Conservation (phyloP, 2,797 vertebrate species). For the Hyperoplus immaculatus region DNA sequence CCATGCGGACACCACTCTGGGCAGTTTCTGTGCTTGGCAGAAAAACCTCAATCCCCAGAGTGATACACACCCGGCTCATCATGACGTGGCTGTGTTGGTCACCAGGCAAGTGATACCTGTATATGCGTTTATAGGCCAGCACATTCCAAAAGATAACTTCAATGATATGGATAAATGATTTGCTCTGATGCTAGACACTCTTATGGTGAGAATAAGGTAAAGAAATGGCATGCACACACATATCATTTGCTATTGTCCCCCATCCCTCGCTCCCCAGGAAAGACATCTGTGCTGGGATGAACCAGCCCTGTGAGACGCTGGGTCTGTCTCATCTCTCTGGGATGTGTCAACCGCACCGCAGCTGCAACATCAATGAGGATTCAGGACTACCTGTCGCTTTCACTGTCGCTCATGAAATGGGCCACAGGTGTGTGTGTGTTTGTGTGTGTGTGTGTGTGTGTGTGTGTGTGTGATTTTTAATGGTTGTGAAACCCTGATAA, state of each 20-base stretch:
- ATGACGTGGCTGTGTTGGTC: conserved; percentile 93
- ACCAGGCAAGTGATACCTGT: conserved; percentile 86
- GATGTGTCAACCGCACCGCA: conserved; percentile 96
- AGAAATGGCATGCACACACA: neutral
- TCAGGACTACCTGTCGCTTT: conserved; percentile 96
- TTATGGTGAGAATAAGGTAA: neutral
- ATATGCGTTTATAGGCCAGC: neutral
- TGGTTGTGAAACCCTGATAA: neutral
- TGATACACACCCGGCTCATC: conserved; percentile 94
- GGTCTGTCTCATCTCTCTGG: conserved; percentile 97
- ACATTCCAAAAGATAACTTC: neutral
- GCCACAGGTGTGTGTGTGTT: conserved; percentile 90
- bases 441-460: conserved; percentile 29
- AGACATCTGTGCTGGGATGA: conserved; percentile 95
- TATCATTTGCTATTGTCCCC: neutral
- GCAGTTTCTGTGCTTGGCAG: conserved; percentile 98
- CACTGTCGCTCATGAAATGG: conserved; percentile 96
- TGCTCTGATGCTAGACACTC: neutral
- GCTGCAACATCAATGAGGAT: conserved; percentile 99
- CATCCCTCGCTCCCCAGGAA: conserved; percentile 83
- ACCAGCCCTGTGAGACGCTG: conserved; percentile 95
- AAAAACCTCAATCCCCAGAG: conserved; percentile 96
- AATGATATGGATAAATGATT: neutral
- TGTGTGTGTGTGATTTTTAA: neutral
- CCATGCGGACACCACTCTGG: conserved; percentile 94